Conservation (phyloP, 2,113 vertebrate species). For the Ammodytes dubius region DNA sequence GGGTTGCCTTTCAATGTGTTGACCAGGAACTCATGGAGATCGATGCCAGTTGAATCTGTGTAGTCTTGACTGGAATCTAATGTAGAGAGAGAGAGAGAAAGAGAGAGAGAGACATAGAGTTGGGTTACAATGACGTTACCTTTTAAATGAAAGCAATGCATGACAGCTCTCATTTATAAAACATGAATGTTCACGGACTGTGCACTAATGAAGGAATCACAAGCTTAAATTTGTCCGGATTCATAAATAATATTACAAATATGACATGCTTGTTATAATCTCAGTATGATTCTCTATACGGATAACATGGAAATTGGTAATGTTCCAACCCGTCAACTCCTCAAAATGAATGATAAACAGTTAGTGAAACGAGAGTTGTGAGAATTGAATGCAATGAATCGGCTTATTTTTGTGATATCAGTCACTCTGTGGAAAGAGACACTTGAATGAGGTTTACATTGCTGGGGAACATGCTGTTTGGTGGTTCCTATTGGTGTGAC, state of each 20-base stretch:
- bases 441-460: slow-evolving; percentile 35
- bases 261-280: neutral
- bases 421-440: slow-evolving; percentile 30
- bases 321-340: slow-evolving; percentile 39
- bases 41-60: slow-evolving; percentile 98
- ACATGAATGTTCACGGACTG: neutral
- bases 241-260: neutral
- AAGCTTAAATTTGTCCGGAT: neutral
- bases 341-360: slow-evolving; percentile 38
- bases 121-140: neutral
- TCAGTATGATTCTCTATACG: neutral
- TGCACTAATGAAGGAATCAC: no score
- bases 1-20: slow-evolving; percentile 98
- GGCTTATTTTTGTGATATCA: neutral
- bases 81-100: slow-evolving; percentile 27
- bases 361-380: slow-evolving; percentile 14
- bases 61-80: slow-evolving; percentile 98
- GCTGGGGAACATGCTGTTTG: neutral
- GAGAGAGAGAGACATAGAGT: slow-evolving; percentile 17
- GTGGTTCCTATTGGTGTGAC: slow-evolving; percentile 9
- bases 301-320: slow-evolving; percentile 17
- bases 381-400: slow-evolving; percentile 54
- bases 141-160: neutral
- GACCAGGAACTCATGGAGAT: slow-evolving; percentile 99
- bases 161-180: neutral